Evolutionary conservation across 2,113 vertebrate genomes (phyloP).

Genomic region (Callorhinus ursinus): DNA sequence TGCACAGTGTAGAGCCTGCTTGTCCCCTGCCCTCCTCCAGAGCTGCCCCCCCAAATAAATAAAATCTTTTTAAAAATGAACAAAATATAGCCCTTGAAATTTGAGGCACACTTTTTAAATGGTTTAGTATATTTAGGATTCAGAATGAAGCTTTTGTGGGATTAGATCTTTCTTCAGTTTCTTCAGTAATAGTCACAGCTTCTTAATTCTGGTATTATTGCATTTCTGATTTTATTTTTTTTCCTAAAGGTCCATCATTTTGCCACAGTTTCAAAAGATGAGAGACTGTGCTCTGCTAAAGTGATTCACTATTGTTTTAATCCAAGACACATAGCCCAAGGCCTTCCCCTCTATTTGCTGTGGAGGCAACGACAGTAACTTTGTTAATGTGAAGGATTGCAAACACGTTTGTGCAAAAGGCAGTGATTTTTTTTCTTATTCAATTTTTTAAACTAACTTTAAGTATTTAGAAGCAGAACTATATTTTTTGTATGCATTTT

Average conservation of each 20-base stretch:
- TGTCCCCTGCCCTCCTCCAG: background rate
- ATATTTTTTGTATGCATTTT: slow-evolving; percentile 44
- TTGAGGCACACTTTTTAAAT: background rate
- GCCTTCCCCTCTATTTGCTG: slow-evolving; percentile 92
- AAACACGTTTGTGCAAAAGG: slow-evolving; percentile 88
- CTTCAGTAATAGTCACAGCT: background rate
- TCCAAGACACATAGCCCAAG: slow-evolving; percentile 85
- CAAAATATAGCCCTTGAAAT: background rate
- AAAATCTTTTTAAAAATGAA: background rate
- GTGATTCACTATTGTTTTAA: slow-evolving; percentile 93
- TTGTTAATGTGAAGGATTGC: slow-evolving; percentile 87
- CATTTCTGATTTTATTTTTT: background rate
- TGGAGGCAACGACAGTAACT: slow-evolving; percentile 95
- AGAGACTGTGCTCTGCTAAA: slow-evolving; percentile 90
- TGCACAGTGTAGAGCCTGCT: background rate
- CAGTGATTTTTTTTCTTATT: slow-evolving; percentile 63
- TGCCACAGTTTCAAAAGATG: slow-evolving; percentile 91
- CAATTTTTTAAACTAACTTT: background rate
- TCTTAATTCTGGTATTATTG: background rate
- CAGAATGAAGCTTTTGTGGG: background rate
- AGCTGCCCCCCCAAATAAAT: background rate
- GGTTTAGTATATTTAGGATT: background rate
- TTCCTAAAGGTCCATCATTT: slow-evolving; percentile 87
- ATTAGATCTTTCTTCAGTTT: slow-evolving; percentile 18
- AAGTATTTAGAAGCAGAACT: slow-evolving; percentile 29